A percentile compares a stretch with the other conserved stretches of the same genome.
These are phyloP conservation scores for Aselliscus stoliczkanus DNA, from an alignment of 2,797 vertebrate species.

Conservation along the genomic window DNA sequence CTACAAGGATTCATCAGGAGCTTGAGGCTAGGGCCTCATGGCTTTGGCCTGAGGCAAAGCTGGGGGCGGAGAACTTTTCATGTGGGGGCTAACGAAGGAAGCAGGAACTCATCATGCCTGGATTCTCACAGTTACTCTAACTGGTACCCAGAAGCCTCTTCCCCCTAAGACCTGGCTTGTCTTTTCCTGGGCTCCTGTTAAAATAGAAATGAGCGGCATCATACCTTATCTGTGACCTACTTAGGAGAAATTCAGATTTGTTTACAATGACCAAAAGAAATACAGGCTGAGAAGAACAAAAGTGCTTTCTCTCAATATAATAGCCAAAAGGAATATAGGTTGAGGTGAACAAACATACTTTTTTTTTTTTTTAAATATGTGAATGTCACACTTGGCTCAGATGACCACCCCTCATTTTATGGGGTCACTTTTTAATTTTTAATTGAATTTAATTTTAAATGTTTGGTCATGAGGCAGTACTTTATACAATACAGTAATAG, in stretches of 20 bases:
- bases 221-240: conserved; percentile 81
- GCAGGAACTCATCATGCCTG: conserved; percentile 59
- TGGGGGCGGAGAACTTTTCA: conserved; percentile 80
- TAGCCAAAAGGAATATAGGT: conserved; percentile 69
- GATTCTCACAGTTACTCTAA: conserved; percentile 60
- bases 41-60: conserved; percentile 84
- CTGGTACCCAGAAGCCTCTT: conserved; percentile 65
- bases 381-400: background rate
- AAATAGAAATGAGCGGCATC: conserved; percentile 73
- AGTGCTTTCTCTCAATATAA: conserved; percentile 26
- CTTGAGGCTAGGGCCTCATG: conserved; percentile 81
- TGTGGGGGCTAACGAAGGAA: conserved; percentile 72
- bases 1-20: conserved; percentile 81
- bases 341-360: conserved; percentile 60
- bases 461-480: conserved; percentile 53
- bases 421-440: conserved; percentile 29
- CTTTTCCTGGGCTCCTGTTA: conserved; percentile 61
- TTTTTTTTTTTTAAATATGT: background rate
- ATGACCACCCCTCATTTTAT: conserved; percentile 29
- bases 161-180: conserved; percentile 43
- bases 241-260: conserved; percentile 75
- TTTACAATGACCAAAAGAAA: conserved; percentile 73
- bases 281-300: conserved; percentile 64
- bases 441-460: conserved; percentile 58
- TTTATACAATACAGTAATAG: conserved; percentile 56